These are phyloP conservation scores for Drosophila kanekoi DNA, from an alignment of 2,888 invertebrate species.

Conservation along the genomic window DNA sequence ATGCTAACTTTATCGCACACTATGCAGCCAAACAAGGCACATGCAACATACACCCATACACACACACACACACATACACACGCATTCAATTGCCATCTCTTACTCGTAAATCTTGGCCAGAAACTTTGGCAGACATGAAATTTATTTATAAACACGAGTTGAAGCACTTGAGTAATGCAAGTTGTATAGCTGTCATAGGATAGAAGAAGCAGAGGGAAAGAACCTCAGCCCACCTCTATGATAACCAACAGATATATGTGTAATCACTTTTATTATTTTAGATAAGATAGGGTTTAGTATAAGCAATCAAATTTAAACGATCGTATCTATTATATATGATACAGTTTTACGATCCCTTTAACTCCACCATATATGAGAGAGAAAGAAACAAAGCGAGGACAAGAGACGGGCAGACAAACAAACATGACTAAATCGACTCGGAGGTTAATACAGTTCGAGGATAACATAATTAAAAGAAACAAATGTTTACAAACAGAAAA, in stretches of 20 bases:
- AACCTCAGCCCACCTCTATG: background rate
- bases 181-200: constrained; percentile 57
- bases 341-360: too few species aligned
- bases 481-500: too few species aligned
- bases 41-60: constrained; percentile 33
- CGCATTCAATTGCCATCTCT: constrained; percentile 38
- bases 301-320: too few species aligned
- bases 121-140: constrained; percentile 76
- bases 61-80: constrained; percentile 16
- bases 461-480: too few species aligned
- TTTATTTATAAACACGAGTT: constrained; percentile 66
- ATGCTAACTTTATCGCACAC: constrained; percentile 68
- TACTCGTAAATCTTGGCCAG: constrained; percentile 67
- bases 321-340: too few species aligned
- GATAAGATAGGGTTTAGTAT: background rate
- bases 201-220: constrained; percentile 14
- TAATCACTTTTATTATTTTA: background rate
- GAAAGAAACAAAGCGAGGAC: too few species aligned
- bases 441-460: too few species aligned
- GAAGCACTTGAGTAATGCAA: constrained; percentile 59
- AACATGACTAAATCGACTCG: too few species aligned
- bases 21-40: constrained; percentile 60
- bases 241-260: background rate
- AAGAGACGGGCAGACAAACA: too few species aligned
- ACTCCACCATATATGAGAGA: too few species aligned